These are phyloP conservation scores for Drosophila birchii DNA, from an alignment of 2,888 invertebrate species.

Conservation along the genomic window DNA sequence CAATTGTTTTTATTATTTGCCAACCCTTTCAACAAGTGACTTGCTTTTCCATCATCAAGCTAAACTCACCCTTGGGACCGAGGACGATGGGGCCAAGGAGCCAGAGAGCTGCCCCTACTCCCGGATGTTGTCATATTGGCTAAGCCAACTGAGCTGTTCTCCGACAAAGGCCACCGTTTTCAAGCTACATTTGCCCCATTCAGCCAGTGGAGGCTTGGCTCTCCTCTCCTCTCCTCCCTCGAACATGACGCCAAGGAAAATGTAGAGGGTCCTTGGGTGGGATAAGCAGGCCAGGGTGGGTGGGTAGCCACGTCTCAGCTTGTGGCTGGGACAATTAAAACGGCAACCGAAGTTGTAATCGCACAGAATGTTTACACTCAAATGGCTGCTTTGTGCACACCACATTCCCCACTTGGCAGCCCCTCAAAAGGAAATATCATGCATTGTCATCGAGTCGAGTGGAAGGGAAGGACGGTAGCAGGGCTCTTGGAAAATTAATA, in stretches of 20 bases:
- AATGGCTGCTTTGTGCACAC: constrained; percentile 73
- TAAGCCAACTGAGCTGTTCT: constrained; percentile 69
- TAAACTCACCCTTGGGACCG: constrained; percentile 40
- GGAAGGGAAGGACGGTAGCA: constrained; percentile 7
- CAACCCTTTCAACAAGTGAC: constrained; percentile 73
- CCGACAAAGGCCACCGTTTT: constrained; percentile 69
- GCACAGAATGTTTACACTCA: constrained; percentile 78
- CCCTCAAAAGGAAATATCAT: constrained; percentile 38
- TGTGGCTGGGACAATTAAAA: constrained; percentile 76
- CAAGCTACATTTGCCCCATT: constrained; percentile 75
- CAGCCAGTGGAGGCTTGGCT: constrained; percentile 18
- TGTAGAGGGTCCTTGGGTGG: constrained; percentile 41
- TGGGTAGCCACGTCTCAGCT: constrained; percentile 30
- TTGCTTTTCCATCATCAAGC: constrained; percentile 49
- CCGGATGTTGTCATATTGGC: constrained; percentile 62
- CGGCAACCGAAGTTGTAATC: constrained; percentile 75
- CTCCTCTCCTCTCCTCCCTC: constrained; percentile 4
- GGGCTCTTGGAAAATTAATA: constrained; percentile 70
- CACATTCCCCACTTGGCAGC: not conserved
- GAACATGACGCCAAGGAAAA: constrained; percentile 68
- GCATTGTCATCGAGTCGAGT: constrained; percentile 63
- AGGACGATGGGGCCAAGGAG: not conserved
- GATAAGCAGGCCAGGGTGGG: constrained; percentile 8
- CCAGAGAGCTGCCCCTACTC: constrained; percentile 9
- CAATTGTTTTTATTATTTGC: constrained; percentile 49